Base-by-base conservation (phyloP, 2,113 vertebrate genomes). In the Vulpes vulpes region DNA sequence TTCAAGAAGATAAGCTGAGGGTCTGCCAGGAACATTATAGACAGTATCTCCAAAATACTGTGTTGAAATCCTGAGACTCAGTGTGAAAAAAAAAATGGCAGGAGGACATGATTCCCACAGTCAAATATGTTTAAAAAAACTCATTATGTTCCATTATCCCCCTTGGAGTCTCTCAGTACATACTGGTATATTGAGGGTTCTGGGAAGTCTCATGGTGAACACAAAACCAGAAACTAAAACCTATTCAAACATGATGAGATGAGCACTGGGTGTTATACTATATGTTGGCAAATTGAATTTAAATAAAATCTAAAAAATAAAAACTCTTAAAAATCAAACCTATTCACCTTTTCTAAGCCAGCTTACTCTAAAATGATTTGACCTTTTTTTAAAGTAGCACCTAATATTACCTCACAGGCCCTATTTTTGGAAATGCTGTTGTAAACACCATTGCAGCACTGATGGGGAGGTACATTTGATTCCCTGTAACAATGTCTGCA, bases 341-440 rank as follows among this genome's bases (percentile, higher is more conserved):
- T 82, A 49, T n/a, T 85, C 14, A 87, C 64, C 53, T 76, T 60
- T 11, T 65, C 89, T 87, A 87, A 81, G 53, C 20, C 38, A 43
- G 9, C 19, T 91, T 91, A 91, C 14, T 87, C 53, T 78, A 96
- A 94, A 94, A 57, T 84, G 10, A 87, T 83, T 76, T 59, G 5
- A 69, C 15, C 15, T 4, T 55, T 89, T 62, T 89, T 51, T 55
- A 49, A 2, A 83, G 19, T 83, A 76, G 51, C 57, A 64, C 22
- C 49, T 83, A 76, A 80, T 88, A 91, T 87, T 65, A 89, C 57
- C 43, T 32, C 5, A 60, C 4, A 57, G 51, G 25, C 6, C 55
- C 14, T 91, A 71, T 89, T 94, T 91, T 95, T 64, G 35, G 59
- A 87, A 92, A 49, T 84, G 27, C 49, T 82, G 16, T 35, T 92